Percentiles rank a stretch among this genome's conserved stretches.
Evolutionary conservation across 2,797 vertebrate genomes (phyloP).

Genomic region (Rhinogobio ventralis): DNA sequence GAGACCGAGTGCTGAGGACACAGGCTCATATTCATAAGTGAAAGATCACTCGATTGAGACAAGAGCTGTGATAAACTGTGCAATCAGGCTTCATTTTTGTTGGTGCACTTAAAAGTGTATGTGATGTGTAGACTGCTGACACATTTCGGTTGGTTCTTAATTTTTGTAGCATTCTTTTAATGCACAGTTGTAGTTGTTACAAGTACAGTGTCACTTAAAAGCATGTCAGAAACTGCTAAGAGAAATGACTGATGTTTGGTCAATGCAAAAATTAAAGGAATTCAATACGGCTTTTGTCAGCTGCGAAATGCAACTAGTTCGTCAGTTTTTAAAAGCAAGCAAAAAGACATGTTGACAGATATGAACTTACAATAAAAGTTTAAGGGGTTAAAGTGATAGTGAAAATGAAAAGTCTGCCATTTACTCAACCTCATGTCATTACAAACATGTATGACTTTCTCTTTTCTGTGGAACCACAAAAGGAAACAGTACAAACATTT

Average conservation of each 20-base stretch:
- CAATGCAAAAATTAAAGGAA: not conserved
- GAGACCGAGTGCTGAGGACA: slow-evolving; percentile 91
- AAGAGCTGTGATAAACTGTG: not conserved
- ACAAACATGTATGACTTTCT: not conserved
- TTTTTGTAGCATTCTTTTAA: not conserved
- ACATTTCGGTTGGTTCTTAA: slow-evolving; percentile 7
- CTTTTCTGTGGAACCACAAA: not conserved
- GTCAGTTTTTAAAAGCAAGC: not conserved
- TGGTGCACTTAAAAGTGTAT: slow-evolving; percentile 2
- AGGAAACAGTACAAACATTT: too few relatives aligned
- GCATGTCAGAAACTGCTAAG: slow-evolving; percentile 45
- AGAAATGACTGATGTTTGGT: slow-evolving; percentile 13
- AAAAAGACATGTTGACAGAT: not conserved
- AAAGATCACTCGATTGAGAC: not conserved
- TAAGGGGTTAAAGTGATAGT: not conserved
- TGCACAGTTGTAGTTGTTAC: slow-evolving; percentile 12
- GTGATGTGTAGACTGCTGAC: slow-evolving; percentile 29
- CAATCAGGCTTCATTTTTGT: not conserved
- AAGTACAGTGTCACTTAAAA: not conserved
- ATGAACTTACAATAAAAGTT: too few relatives aligned
- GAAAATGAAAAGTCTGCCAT: not conserved
- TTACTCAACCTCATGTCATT: not conserved
- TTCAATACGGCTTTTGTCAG: not conserved
- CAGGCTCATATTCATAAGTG: not conserved
- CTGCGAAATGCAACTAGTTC: not conserved